phyloP scores from a whole-genome alignment of 2,113 vertebrate species.

The Alethe castanea region DNA sequence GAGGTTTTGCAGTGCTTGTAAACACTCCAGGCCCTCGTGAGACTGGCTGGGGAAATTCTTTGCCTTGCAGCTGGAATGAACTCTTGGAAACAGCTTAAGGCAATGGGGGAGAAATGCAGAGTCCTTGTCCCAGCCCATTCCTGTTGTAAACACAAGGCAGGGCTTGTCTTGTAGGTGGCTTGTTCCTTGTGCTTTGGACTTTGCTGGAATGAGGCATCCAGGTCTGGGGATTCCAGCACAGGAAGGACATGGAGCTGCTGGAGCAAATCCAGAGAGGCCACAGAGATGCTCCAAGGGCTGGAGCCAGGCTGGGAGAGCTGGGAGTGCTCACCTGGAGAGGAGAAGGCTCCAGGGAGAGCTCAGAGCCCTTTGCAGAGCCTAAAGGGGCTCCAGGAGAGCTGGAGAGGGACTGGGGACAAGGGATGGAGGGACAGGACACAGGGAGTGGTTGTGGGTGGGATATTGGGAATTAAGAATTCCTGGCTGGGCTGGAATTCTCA shows the following conservation, averaged over 20 bases:
- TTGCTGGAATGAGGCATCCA: neutral
- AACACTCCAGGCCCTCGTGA: neutral
- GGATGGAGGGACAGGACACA: neutral
- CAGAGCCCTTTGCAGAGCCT: neutral
- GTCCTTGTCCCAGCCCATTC: neutral
- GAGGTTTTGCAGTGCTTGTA: slow-evolving; percentile 25
- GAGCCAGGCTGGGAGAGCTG: neutral
- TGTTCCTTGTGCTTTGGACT: neutral
- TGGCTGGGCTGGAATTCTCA: accelerated
- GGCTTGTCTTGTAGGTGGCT: neutral
- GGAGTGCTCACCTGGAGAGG: accelerated
- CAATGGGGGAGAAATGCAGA: neutral
- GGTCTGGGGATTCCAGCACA: neutral
- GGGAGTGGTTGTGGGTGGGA: neutral
- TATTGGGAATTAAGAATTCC: neutral
- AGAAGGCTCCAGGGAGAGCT: neutral
- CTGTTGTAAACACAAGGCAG: neutral
- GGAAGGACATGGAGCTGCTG: neutral
- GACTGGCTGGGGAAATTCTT: neutral
- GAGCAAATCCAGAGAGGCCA: neutral
- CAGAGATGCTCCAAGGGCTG: accelerated
- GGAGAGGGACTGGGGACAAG: neutral
- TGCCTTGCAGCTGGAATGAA: slow-evolving; percentile 12
- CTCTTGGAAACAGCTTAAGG: slow-evolving; percentile 21
- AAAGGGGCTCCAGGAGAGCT: neutral